Base-by-base conservation (phyloP, 2,888 invertebrate species). In the Thereva unica region DNA sequence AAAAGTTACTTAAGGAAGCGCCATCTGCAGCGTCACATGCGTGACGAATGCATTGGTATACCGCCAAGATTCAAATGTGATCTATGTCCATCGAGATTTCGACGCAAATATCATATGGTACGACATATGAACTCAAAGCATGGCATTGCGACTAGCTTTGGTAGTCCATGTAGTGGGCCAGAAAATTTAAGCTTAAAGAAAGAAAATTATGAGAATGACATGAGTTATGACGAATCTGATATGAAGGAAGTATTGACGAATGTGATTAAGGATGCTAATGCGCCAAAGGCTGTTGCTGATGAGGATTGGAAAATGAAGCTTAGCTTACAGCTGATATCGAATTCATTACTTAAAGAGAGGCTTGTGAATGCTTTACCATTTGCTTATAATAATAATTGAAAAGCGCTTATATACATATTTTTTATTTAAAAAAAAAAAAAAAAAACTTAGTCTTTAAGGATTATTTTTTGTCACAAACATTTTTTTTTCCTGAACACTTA, bases 1-100 rank as follows among this genome's bases (percentile, higher is more conserved):
- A 84, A 85, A 76, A 84, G 82, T 68, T 87, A 87, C 76, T 81
- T 84, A 74, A 82, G 86, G 52, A 86, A 86, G 75, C 84, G 86
- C 50, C 86, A 86, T 68, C 76, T 87, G 67, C 84, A 85, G 71
- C 82, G 86, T 6, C 86, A 86, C 71, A 79, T 83, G 73, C 82
- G 82, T 53, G 83, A 82, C 71, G 84, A 84, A 73, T 84, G 84
- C 71, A 79, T 83, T 65, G 82, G 81, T 68, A 82, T 82, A 68
- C 80, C 80, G 70, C 85, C 85, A 41, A 79, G 82, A 37, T 85
- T 83, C 74, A 80, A 81, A 69, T 85, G 85, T 72, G 78, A 80
- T 45, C 73, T 82, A 61, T 85, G 85, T 71, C 77, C 80, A 6
- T 78, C 81, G n/a, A 78, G 80, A 69, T 83, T 83, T 72, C 79